Conservation (phyloP, 2,113 vertebrate genomes). For the Engystomops pustulosus region DNA sequence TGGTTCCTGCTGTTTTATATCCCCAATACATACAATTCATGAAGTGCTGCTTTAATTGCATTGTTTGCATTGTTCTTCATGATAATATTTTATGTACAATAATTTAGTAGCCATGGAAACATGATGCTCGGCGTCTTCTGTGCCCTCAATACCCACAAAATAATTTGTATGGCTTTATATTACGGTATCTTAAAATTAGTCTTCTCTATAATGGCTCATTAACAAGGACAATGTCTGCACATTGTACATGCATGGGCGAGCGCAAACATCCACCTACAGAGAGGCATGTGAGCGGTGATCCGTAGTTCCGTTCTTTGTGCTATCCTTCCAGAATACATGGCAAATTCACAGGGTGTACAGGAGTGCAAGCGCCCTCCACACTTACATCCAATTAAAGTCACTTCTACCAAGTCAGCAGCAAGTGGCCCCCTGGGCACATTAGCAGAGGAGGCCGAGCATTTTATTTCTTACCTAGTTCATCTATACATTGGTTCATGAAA, state of each 20-base stretch:
- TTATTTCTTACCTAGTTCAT: not conserved
- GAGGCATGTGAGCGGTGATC: not conserved
- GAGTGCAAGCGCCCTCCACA: not conserved
- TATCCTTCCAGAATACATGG: not conserved
- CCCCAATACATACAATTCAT: no score
- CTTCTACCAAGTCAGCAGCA: not conserved
- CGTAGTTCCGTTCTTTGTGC: not conserved
- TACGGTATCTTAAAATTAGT: conserved; percentile 4
- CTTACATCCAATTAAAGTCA: conserved; percentile 23
- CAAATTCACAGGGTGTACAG: not conserved
- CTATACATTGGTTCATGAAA: conserved; percentile 8
- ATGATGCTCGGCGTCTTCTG: not conserved
- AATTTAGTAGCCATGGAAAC: not conserved
- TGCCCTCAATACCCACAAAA: not conserved
- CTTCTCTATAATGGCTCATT: not conserved
- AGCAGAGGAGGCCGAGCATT: not conserved
- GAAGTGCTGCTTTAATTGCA: no score
- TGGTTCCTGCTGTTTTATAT: no score
- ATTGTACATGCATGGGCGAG: not conserved
- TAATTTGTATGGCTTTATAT: not conserved
- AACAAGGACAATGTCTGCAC: not conserved
- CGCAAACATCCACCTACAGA: not conserved
- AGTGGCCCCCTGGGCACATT: not conserved
- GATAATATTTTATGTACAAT: not conserved
- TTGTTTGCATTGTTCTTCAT: not conserved